These are phyloP conservation scores for Pemphredon lugubris DNA, from an alignment of 2,888 invertebrate species.

Conservation along the genomic window DNA sequence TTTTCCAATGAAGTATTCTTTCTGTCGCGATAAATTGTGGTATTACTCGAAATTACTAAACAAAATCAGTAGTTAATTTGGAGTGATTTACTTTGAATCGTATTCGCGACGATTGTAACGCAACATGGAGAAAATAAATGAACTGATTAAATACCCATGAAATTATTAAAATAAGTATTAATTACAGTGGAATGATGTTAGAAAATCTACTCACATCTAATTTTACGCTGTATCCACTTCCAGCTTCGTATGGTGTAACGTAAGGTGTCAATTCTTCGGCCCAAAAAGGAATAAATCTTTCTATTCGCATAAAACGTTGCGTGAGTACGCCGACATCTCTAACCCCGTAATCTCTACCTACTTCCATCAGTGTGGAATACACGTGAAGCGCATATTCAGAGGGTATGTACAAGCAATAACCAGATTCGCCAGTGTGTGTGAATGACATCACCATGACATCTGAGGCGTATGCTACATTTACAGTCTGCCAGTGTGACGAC, in stretches of 20 bases:
- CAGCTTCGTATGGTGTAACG: constrained; percentile 86
- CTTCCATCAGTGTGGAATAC: constrained; percentile 86
- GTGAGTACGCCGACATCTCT: constrained; percentile 87
- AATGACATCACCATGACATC: constrained; percentile 88
- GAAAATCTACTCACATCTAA: constrained; percentile 79
- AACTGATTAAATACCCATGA: no score
- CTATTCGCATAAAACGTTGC: constrained; percentile 86
- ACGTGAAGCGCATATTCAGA: constrained; percentile 89
- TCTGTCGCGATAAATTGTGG: constrained; percentile 69
- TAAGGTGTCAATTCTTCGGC: constrained; percentile 86
- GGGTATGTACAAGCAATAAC: constrained; percentile 87
- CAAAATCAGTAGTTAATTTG: no score
- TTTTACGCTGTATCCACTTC: constrained; percentile 84
- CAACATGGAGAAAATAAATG: no score
- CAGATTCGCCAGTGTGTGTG: constrained; percentile 88
- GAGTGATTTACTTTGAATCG: no score
- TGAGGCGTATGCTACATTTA: constrained; percentile 87
- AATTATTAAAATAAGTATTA: no score
- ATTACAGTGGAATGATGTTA: background rate
- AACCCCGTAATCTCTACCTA: constrained; percentile 86
- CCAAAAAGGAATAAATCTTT: constrained; percentile 88
- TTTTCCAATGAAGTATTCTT: constrained; percentile 86
- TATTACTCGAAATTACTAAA: background rate
- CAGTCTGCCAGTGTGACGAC: constrained; percentile 78
- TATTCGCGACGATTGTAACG: no score